Conservation (phyloP, 2,888 invertebrate genomes). For the Ophion costatus region DNA sequence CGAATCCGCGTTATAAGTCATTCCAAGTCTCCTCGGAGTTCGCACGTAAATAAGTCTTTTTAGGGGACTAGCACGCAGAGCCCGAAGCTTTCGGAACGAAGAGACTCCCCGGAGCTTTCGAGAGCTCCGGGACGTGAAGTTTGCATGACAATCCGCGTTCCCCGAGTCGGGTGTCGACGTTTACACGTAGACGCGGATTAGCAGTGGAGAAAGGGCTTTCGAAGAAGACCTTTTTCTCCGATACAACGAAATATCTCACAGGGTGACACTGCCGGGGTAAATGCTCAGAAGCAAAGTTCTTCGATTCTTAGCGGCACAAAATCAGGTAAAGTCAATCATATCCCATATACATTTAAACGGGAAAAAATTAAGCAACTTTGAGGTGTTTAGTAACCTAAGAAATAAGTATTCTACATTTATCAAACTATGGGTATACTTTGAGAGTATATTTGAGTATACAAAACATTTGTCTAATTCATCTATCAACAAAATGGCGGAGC, state of each 20-base stretch:
- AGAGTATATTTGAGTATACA: too few species aligned
- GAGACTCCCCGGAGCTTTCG: constrained; percentile 20
- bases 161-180: not conserved
- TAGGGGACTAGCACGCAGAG: not conserved
- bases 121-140: constrained; percentile 23
- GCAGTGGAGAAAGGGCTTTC: too few species aligned
- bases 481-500: too few species aligned
- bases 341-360: not conserved
- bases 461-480: too few species aligned
- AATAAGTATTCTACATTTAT: too few species aligned
- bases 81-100: constrained; percentile 11
- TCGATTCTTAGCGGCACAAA: not conserved
- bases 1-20: constrained; percentile 26
- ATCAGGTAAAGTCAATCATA: not conserved
- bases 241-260: not conserved
- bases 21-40: not conserved
- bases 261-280: too few species aligned
- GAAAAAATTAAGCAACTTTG: too few species aligned
- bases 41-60: constrained; percentile 1
- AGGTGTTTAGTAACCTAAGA: too few species aligned
- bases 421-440: too few species aligned
- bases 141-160: constrained; percentile 32
- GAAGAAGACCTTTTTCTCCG: too few species aligned
- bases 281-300: constrained; percentile 1
- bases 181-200: not conserved